Base-by-base conservation (phyloP, 2,797 vertebrate genomes). In the Myotis daubentonii region DNA sequence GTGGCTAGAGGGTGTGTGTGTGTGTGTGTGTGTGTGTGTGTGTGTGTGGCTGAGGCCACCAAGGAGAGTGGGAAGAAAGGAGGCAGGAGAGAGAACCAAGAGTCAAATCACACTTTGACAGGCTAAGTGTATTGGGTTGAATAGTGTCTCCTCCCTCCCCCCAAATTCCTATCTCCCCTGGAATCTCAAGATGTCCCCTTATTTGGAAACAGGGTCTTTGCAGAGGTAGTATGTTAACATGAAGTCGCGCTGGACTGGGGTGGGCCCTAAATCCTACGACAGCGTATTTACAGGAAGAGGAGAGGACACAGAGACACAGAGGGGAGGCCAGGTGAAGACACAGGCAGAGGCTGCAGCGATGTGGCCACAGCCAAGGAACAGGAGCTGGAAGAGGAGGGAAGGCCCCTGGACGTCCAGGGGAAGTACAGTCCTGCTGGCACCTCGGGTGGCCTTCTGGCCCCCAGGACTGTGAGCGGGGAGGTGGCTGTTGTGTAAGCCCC, bases 41-140 rank as follows among this genome's bases (percentile, higher is more conserved):
- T 2, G 2, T 0, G 0, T 0, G 23, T 4, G n/a, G 10, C 15
- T 0, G 20, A 11, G 30, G 72, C 55, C 53, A 36, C 38, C 30
- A 3, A 11, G 23, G 30, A 30, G 41, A 47, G 60, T 6, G 13
- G 53, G 47, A 9, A 80, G 75, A 36, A 92, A 55, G 36, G 15
- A 33, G 1, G 8, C 0, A 0, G 23, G 7, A 19, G 19, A 75
- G 49, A 2, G 1, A 0, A 41, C 2, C 0, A 23, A 51, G 41
- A 19, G 12, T 47, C 44, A 28, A 20, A 23, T 20, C 33, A 33
- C 71, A 33, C 0, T 22, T 11, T 7, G 10, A 80, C 8, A 11
- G 72, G 53, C 47, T 44, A 30, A 20, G 36, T 0, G 1, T 5
- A 4, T 12, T 8, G n/a, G 30, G 10, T 11, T 66, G 19, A 44